A percentile compares a stretch with the other conserved stretches of the same genome.
phyloP scores from a whole-genome alignment of 2,888 invertebrate species.

The Cyclophora punctaria region DNA sequence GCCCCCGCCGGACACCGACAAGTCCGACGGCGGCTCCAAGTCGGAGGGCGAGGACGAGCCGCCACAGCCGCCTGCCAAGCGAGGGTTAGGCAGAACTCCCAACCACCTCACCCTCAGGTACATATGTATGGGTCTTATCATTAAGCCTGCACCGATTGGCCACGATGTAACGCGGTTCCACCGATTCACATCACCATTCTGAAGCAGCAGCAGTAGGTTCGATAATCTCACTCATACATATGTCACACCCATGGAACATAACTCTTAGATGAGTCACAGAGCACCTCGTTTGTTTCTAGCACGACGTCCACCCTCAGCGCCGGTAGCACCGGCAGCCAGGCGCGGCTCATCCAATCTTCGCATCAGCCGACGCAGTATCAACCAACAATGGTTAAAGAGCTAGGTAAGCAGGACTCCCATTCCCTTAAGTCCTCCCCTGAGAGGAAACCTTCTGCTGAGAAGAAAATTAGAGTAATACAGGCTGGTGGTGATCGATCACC shows the following conservation, averaged over 20 bases:
- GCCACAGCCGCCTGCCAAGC: slow-evolving; percentile 77
- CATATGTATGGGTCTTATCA: slow-evolving; percentile 58
- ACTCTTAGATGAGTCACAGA: no score
- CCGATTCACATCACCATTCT: not conserved
- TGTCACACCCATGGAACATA: slow-evolving; percentile 26
- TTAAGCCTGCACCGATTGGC: slow-evolving; percentile 32
- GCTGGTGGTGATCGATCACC: slow-evolving; percentile 73
- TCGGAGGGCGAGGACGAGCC: slow-evolving; percentile 91
- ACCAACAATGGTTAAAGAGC: slow-evolving; percentile 89
- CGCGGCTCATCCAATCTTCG: slow-evolving; percentile 93
- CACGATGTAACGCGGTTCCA: slow-evolving; percentile 5
- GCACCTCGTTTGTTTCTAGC: slow-evolving; percentile 67
- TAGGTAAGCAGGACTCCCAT: slow-evolving; percentile 83
- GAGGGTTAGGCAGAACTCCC: slow-evolving; percentile 90
- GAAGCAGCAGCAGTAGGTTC: slow-evolving; percentile 32
- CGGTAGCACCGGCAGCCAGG: slow-evolving; percentile 94
- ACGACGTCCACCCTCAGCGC: slow-evolving; percentile 95
- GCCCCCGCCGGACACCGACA: slow-evolving; percentile 61
- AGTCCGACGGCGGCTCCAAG: slow-evolving; percentile 82
- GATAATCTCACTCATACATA: slow-evolving; percentile 60
- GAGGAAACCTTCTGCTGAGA: slow-evolving; percentile 49
- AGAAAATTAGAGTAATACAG: slow-evolving; percentile 65
- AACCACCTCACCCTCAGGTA: slow-evolving; percentile 93
- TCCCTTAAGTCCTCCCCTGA: slow-evolving; percentile 73
- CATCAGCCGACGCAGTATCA: slow-evolving; percentile 95